Percentiles rank a stretch among this genome's conserved stretches.
Evolutionary conservation across 2,797 vertebrate genomes (phyloP).

Genomic region (Gephyroberyx darwinii): DNA sequence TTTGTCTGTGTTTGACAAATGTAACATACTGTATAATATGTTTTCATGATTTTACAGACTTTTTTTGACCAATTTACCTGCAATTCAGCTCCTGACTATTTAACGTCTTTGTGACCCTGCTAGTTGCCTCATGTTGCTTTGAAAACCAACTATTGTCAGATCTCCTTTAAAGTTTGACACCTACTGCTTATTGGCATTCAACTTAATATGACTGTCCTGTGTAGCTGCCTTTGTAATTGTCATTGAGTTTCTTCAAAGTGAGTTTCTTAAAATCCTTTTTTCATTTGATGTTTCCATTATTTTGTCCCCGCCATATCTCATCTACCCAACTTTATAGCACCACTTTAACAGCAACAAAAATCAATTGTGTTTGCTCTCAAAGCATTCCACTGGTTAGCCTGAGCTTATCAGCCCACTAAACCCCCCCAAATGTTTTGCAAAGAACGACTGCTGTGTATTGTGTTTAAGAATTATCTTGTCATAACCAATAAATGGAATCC

Average conservation of each 20-base stretch:
- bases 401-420: constrained; percentile 43
- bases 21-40: too few relatives aligned
- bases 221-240: constrained; percentile 19
- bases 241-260: constrained; percentile 16
- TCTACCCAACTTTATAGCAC: constrained; percentile 1
- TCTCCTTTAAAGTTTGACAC: constrained; percentile 11
- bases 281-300: constrained; percentile 1
- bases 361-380: constrained; percentile 49
- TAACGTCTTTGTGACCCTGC: too few relatives aligned
- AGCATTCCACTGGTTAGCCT: constrained; percentile 40
- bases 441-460: constrained; percentile 46
- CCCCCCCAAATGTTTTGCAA: constrained; percentile 29
- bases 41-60: too few relatives aligned
- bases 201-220: not conserved
- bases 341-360: constrained; percentile 36
- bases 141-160: too few relatives aligned
- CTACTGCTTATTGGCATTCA: constrained; percentile 4
- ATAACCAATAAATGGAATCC: constrained; percentile 53
- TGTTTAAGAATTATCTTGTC: constrained; percentile 57
- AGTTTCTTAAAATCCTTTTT: not conserved
- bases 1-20: too few relatives aligned
- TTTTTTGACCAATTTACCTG: too few relatives aligned
- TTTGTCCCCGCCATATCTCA: constrained; percentile 15
- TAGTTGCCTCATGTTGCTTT: too few relatives aligned
- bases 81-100: too few relatives aligned